phyloP scores from a whole-genome alignment of 2,888 invertebrate genomes.

The Heterodera filipjevi region DNA sequence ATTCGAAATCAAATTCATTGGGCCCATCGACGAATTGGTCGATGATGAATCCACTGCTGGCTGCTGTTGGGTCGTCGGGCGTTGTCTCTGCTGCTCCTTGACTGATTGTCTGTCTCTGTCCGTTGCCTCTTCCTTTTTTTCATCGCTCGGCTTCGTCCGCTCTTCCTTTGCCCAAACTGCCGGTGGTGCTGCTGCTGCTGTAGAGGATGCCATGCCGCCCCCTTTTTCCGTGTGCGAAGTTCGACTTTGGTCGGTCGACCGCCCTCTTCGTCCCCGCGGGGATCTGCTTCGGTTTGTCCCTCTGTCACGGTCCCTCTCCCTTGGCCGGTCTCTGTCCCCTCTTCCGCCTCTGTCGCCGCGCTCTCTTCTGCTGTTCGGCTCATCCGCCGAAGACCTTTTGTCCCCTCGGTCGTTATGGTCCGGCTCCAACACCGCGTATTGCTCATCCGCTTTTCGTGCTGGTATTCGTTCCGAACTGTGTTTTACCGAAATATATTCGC shows the following conservation, averaged over 20 bases:
- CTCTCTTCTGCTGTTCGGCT: background rate
- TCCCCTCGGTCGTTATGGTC: constrained; percentile 26
- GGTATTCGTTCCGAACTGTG: constrained; percentile 26
- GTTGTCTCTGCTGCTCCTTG: background rate
- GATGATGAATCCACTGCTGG: background rate
- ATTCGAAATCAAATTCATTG: background rate
- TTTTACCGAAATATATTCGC: background rate
- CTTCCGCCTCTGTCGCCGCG: constrained; percentile 15
- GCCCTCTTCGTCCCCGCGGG: constrained; percentile 17
- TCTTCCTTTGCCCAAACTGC: constrained; percentile 12
- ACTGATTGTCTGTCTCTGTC: background rate
- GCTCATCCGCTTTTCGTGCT: constrained; percentile 31
- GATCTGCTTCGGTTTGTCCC: constrained; percentile 14
- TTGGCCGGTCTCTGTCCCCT: constrained; percentile 5
- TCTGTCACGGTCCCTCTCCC: constrained; percentile 24
- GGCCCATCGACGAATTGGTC: background rate
- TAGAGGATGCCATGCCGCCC: background rate
- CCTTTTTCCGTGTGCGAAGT: background rate
- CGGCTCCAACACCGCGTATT: constrained; percentile 35
- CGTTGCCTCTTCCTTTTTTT: background rate
- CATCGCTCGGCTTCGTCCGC: background rate
- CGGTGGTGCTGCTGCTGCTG: background rate
- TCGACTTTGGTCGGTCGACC: background rate
- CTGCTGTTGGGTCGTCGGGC: background rate
- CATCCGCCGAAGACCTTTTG: background rate